Evolutionary conservation across 2,888 invertebrate species (phyloP), one percentile per base, ranked within the genome.

Genomic region (Drosophila nr. fundita): DNA sequence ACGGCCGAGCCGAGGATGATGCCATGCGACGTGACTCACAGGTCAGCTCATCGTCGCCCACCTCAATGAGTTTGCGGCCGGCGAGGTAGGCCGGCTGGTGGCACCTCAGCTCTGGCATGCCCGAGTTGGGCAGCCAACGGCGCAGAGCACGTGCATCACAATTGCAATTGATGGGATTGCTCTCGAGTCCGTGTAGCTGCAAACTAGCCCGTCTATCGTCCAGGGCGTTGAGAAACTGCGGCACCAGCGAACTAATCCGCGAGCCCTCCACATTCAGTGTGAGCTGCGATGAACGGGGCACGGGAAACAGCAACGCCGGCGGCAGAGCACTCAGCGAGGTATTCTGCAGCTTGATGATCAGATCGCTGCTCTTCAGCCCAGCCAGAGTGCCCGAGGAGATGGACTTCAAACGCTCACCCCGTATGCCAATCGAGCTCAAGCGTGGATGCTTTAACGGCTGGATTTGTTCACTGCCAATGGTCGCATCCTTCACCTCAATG

Each of bases 131-230:
- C 64, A 97, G 92, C 97, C 97, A 98, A 66, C 97, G 94, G 78
- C 97, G 95, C 36, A 98, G 93, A 3, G 97, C 96, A 78, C 96
- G 94, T 1, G 97, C 96, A 86, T 96, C 96, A 90, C 98, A 98
- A 91, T 98, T 97, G 90, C 98, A 98, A 68, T 95, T 94, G 54
- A 98, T 95, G 1, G 98, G 97, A 92, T 98, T 97, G 5, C 95
- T 95, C 55, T 95, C 95, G 48, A 98, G 93, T 0, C 98, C 98
- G 68, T 95, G 94, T 83, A 98, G 94, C 49, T 94, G 95, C 48
- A 98, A 93, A 91, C 96, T 96, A 2, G 96, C 96, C 59, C 96
- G 94, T 24, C 97, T 94, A 90, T 97, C 98, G 87, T 98, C 98
- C 32, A 98, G 93, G 6, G 97, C 96, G 4, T 96, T 95, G 10